phyloP scores from a whole-genome alignment of 2,113 vertebrate genomes.

The Semnopithecus entellus region DNA sequence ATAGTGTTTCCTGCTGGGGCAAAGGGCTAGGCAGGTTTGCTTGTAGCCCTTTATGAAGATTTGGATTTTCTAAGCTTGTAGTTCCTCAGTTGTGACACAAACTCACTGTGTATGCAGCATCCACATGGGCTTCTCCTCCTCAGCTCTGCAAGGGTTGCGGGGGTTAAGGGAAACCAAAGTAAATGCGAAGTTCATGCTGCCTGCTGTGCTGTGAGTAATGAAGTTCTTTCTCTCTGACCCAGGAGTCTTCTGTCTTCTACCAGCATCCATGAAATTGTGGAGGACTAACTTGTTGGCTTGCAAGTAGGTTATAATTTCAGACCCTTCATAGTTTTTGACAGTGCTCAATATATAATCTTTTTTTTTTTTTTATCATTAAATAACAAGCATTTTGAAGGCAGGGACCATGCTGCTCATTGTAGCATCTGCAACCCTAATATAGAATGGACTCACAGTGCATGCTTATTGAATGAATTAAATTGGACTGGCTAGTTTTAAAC shows the following conservation, averaged over 20 bases:
- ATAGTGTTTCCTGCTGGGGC: background rate
- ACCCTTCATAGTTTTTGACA: background rate
- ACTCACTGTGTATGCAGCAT: background rate
- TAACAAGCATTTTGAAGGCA: background rate
- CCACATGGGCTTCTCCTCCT: background rate
- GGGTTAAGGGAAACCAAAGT: too few relatives aligned
- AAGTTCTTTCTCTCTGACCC: background rate
- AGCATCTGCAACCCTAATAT: background rate
- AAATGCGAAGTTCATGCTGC: too few relatives aligned
- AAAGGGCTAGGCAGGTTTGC: background rate
- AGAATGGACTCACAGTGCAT: background rate
- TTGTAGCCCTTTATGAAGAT: background rate
- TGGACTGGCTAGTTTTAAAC: background rate
- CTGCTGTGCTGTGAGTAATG: background rate
- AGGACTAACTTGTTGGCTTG: background rate
- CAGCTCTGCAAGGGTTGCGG: background rate
- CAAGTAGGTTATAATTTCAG: background rate
- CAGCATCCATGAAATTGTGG: background rate
- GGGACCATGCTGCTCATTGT: background rate
- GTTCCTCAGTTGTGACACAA: background rate
- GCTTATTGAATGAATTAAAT: background rate
- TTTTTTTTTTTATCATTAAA: background rate
- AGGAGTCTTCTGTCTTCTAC: background rate
- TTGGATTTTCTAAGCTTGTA: background rate
- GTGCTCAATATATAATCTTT: rapidly evolving